phyloP scores from a whole-genome alignment of 2,888 invertebrate species.

The Dryomyza anilis region DNA sequence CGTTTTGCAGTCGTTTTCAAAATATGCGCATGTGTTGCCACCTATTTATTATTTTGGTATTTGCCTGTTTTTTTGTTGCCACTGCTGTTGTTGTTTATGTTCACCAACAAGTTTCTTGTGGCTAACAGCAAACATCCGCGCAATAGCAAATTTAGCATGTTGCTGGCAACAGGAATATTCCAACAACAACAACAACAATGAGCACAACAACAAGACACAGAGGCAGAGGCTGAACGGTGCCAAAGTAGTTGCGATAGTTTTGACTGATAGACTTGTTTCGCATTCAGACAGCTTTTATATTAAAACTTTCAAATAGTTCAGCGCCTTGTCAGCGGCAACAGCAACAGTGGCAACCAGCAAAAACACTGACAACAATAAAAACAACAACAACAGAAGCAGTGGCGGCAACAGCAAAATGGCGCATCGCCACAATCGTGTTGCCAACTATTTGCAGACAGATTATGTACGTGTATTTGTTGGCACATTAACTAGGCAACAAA shows the following conservation, averaged over 20 bases:
- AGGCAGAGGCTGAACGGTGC: slow-evolving; percentile 2
- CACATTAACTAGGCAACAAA: slow-evolving; percentile 14
- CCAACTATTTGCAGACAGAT: slow-evolving; percentile 18
- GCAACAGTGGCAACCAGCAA: background rate
- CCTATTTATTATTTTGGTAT: no score
- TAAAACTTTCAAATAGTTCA: slow-evolving; percentile 30
- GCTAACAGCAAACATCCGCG: no score
- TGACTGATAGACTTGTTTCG: slow-evolving; percentile 58
- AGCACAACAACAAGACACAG: slow-evolving; percentile 11
- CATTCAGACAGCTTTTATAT: slow-evolving; percentile 49
- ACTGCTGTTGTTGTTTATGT: no score
- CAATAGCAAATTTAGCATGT: background rate
- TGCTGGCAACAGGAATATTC: background rate
- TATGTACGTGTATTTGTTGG: no score
- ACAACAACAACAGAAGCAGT: no score
- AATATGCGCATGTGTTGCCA: no score
- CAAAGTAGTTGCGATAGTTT: slow-evolving; percentile 38
- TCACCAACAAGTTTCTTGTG: no score
- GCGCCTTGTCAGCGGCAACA: background rate
- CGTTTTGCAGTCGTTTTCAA: no score
- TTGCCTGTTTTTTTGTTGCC: no score
- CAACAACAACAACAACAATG: no score
- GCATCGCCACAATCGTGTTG: slow-evolving; percentile 13
- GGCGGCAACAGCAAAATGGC: background rate
- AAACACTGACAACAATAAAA: background rate